phyloP scores from a whole-genome alignment of 2,113 vertebrate species.

The Lophotis ruficrista region DNA sequence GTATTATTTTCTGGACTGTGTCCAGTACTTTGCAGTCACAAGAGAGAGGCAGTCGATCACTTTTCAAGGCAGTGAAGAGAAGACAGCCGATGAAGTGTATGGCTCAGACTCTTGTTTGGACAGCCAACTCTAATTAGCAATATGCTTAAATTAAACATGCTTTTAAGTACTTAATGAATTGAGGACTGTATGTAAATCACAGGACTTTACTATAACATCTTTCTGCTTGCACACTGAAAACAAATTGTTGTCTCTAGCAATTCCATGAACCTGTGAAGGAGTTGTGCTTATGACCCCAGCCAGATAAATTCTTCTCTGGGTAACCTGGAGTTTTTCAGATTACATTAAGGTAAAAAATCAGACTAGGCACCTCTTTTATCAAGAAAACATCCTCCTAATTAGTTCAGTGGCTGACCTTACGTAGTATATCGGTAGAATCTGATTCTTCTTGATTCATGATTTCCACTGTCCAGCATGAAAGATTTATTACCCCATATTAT shows the following conservation, averaged over 20 bases:
- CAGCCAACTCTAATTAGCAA: background rate
- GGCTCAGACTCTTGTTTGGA: background rate
- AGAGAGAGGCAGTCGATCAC: background rate
- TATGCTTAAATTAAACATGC: background rate
- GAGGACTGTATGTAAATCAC: background rate
- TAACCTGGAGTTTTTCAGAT: background rate
- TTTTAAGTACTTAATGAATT: background rate
- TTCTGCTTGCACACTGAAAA: background rate
- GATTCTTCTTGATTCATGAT: background rate
- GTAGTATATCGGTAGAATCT: background rate
- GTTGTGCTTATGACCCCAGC: background rate
- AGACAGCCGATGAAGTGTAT: background rate
- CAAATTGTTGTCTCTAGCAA: background rate
- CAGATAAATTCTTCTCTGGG: background rate
- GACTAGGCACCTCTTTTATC: background rate
- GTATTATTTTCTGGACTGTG: background rate
- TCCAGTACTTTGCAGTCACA: background rate
- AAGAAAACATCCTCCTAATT: background rate
- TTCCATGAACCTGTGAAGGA: background rate
- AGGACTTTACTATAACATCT: background rate
- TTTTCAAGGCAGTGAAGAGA: background rate
- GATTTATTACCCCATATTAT: background rate
- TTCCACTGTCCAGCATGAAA: background rate
- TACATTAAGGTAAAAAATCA: background rate
- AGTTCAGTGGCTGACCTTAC: background rate